Conservation (phyloP, 2,113 vertebrate species). For the Triplophysa dalaica region DNA sequence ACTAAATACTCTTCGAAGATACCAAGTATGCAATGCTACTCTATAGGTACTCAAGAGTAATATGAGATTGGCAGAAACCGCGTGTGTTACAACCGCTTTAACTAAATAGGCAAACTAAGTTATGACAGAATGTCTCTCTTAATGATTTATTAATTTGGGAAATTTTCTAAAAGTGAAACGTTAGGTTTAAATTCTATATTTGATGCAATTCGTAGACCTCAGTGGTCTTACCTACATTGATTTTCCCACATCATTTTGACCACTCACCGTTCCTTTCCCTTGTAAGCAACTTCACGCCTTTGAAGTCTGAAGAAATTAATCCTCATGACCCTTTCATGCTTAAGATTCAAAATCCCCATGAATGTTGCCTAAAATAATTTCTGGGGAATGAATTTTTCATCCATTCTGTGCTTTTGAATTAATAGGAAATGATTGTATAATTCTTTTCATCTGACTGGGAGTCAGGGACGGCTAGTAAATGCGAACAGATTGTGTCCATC, state of each 20-base stretch:
- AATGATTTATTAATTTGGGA: too few species aligned
- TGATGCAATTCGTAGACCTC: too few species aligned
- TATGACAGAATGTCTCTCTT: too few species aligned
- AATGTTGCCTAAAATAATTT: conserved; percentile 25
- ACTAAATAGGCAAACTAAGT: too few species aligned
- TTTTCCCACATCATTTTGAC: conserved; percentile 12
- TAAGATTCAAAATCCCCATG: conserved; percentile 10
- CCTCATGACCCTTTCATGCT: conserved; percentile 1
- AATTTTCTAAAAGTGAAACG: too few species aligned
- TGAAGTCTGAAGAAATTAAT: conserved; percentile 32
- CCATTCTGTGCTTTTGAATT: conserved; percentile 20
- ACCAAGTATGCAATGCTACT: too few species aligned
- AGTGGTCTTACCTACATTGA: not conserved
- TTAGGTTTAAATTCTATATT: too few species aligned
- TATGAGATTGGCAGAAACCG: too few species aligned
- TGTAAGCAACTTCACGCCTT: not conserved
- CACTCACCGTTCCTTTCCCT: not conserved
- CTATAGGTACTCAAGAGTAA: too few species aligned
- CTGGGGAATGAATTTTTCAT: conserved; percentile 1
- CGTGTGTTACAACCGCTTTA: too few species aligned
- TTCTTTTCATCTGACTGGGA: conserved; percentile 45
- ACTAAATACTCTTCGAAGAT: too few species aligned
- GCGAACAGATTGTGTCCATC: conserved; percentile 44
- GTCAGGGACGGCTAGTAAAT: conserved; percentile 27
- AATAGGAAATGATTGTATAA: conserved; percentile 52